A percentile compares a stretch with the other conserved stretches of the same genome.
These are phyloP conservation scores for Podilymbus podiceps DNA, from an alignment of 2,113 vertebrate species.

Conservation along the genomic window DNA sequence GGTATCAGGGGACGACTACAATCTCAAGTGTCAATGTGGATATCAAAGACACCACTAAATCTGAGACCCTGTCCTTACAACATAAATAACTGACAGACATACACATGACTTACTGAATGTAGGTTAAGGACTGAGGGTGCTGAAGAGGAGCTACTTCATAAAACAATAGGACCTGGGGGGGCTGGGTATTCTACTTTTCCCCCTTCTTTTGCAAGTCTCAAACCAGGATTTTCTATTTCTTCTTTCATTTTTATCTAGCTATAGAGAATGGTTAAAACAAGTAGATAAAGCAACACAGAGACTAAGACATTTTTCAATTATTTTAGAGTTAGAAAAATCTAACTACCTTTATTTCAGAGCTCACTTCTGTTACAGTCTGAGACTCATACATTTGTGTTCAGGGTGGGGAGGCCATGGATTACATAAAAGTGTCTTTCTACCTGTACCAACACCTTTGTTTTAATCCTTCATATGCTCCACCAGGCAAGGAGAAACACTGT, in stretches of 20 bases:
- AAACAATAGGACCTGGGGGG: not conserved
- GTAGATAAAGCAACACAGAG: not conserved
- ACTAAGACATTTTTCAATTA: not conserved
- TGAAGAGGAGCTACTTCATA: not conserved
- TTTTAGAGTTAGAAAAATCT: not conserved
- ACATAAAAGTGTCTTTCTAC: not conserved
- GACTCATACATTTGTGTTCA: not conserved
- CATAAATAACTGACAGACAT: not conserved
- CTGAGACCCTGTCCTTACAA: not conserved
- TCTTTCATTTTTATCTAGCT: not conserved
- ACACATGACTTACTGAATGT: not conserved
- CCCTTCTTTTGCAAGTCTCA: not conserved
- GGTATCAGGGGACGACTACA: not conserved
- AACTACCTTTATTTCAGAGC: not conserved
- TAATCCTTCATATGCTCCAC: not conserved
- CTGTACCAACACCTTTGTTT: not conserved
- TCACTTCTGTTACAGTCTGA: not conserved
- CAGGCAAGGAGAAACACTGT: not conserved
- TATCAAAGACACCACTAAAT: not conserved
- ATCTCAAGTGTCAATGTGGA: not conserved
- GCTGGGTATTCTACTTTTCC: not conserved
- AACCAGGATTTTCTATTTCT: not conserved
- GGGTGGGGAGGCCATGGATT: not conserved
- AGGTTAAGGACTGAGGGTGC: not conserved
- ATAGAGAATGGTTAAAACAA: not conserved